Evolutionary conservation across 2,113 vertebrate species (phyloP).

Genomic region (Solenodon paradoxus): DNA sequence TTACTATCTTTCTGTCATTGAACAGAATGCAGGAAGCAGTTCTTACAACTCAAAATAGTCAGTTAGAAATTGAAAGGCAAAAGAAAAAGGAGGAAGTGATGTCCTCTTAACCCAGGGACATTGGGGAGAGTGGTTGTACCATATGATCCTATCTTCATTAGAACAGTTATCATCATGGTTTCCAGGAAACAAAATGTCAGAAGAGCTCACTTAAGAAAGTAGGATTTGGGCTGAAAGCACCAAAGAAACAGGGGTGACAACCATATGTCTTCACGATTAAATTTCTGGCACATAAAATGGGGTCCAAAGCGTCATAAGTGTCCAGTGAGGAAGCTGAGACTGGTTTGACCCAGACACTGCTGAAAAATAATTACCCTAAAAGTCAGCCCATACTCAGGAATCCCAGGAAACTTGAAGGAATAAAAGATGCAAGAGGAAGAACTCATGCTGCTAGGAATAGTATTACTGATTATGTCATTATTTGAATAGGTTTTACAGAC

Average conservation of each 20-base stretch:
- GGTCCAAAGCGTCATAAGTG: neutral
- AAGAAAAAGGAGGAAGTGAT: neutral
- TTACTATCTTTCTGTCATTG: neutral
- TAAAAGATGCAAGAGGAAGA: neutral
- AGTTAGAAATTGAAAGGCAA: neutral
- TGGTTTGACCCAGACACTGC: neutral
- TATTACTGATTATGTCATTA: neutral
- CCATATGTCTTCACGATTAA: neutral
- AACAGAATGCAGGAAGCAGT: neutral
- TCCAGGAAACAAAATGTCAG: neutral
- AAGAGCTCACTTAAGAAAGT: neutral
- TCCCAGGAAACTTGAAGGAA: neutral
- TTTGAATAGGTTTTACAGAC: neutral
- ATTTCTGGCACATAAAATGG: neutral
- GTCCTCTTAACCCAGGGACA: neutral
- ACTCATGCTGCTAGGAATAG: neutral
- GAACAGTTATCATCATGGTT: neutral
- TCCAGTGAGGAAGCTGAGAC: neutral
- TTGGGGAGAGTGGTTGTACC: neutral
- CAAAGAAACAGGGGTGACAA: neutral
- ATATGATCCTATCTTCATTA: neutral
- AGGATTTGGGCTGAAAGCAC: neutral
- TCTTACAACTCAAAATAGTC: neutral
- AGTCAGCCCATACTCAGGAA: neutral
- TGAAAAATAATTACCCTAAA: neutral